A percentile compares a stretch with the other conserved stretches of the same genome.
Conservation (phyloP, 1,140 invertebrate species). For the Platyura marginata region DNA sequence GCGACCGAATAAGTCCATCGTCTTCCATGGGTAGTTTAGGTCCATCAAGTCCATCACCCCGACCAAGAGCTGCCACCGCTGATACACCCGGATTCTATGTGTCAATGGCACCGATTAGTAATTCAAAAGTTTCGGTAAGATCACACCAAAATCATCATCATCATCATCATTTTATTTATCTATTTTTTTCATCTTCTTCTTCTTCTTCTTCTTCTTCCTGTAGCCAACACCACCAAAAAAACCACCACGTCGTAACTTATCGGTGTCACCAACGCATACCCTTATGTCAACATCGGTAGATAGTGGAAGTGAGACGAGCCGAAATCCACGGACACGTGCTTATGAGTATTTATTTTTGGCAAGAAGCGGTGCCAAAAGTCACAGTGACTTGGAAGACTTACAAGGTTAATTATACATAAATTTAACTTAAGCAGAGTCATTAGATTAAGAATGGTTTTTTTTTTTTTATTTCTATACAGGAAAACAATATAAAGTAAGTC, state of each 20-base stretch:
- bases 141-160: not conserved
- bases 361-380: not conserved
- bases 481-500: no score
- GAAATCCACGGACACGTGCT: not conserved
- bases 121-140: not conserved
- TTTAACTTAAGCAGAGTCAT: no score
- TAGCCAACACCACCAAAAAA: slow-evolving; percentile 74
- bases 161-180: slow-evolving; percentile 5
- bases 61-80: slow-evolving; percentile 18
- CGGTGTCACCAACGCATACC: slow-evolving; percentile 45
- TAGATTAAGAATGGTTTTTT: no score
- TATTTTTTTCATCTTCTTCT: no score
- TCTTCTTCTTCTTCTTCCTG: no score
- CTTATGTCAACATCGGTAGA: not conserved
- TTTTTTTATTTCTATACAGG: no score
- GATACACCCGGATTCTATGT: slow-evolving; percentile 3
- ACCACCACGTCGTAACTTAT: slow-evolving; percentile 65
- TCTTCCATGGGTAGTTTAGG: slow-evolving; percentile 23
- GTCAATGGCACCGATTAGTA: slow-evolving; percentile 1
- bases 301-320: not conserved
- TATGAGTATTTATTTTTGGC: slow-evolving; percentile 5
- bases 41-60: slow-evolving; percentile 24
- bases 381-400: not conserved
- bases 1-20: slow-evolving; percentile 20
- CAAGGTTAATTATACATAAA: not conserved